Conservation (phyloP, 2,113 vertebrate species). For the Eurystomus gularis region DNA sequence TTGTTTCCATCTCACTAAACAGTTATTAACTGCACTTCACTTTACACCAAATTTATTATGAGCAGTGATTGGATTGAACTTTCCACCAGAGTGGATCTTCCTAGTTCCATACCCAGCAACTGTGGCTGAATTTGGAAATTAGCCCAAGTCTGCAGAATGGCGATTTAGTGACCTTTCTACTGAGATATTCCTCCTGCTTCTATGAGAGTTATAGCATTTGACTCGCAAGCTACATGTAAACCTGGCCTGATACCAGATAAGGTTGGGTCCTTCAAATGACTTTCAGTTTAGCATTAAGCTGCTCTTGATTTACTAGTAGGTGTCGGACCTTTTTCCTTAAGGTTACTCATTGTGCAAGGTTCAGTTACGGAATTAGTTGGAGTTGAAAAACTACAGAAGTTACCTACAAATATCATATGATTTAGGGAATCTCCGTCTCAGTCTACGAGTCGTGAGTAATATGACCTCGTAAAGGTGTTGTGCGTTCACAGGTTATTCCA, state of each 20-base stretch:
- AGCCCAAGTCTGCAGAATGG: neutral
- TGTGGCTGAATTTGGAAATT: neutral
- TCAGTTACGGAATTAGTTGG: neutral
- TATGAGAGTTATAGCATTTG: neutral
- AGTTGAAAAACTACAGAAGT: neutral
- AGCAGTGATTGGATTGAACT: neutral
- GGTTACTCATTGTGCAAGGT: neutral
- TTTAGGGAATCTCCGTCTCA: neutral
- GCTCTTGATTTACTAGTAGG: neutral
- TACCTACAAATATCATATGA: fast-evolving
- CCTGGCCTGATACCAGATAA: neutral
- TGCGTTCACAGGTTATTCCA: neutral
- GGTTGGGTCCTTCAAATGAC: neutral
- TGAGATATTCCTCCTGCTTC: neutral
- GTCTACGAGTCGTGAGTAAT: neutral
- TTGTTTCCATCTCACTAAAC: neutral
- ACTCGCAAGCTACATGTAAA: neutral
- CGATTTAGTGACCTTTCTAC: neutral
- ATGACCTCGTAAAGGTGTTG: neutral
- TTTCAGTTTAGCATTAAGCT: neutral
- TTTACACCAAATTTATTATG: neutral
- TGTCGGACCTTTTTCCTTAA: neutral
- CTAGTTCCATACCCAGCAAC: neutral
- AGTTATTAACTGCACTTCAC: neutral
- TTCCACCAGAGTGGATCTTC: neutral